Evolutionary conservation across 2,888 invertebrate genomes (phyloP), one percentile per base, ranked within the genome.

Genomic region (Heliconius ismenius): DNA sequence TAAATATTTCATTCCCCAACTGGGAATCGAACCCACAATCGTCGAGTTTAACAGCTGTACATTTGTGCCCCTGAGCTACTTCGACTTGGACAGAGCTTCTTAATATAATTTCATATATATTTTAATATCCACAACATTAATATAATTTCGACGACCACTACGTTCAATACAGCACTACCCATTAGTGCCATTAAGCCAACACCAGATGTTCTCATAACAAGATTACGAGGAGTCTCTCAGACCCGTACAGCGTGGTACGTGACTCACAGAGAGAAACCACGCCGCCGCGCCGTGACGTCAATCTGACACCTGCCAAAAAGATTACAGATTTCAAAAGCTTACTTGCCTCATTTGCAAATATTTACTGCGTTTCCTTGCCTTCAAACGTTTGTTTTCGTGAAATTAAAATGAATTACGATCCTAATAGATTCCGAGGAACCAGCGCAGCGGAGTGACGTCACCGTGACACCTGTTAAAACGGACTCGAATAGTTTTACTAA

Each of bases 301-400:
- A 58, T 49, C 15, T 64, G 36, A 21, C 58, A 77, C 70, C 77
- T 77, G 77, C 64, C 77, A 77, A 70, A 74, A 77, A 39, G 69
- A 74, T 70, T 36, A 70, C 58, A 70, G n/a, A 32, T 70, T 70
- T 70, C 9, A 70, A 70, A 58, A 70, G 70, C 32, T 70, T 58
- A 54, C n/a, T 70, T 26, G 54, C 69, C 28, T 70, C 70, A 58
- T 70, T 70, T 58, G 54, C 28, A 58, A 58, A 70, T 70, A 58
- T 54, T 54, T 70, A 70, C 70, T 70, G 58, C n/a, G 13, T 28
- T 49, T 49, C 49, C 49, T 49, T 49, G 68, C 18, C 49, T 49
- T 68, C 28, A 49, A 68, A 68, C 54, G 54, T 15, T 24, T n/a
- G 28, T 69, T 49, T 49, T 43, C 26, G 10, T 49, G 13, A 69